These are phyloP conservation scores for Drosophila grimshawi DNA, from an alignment of 1,140 invertebrate genomes.

Conservation along the genomic window DNA sequence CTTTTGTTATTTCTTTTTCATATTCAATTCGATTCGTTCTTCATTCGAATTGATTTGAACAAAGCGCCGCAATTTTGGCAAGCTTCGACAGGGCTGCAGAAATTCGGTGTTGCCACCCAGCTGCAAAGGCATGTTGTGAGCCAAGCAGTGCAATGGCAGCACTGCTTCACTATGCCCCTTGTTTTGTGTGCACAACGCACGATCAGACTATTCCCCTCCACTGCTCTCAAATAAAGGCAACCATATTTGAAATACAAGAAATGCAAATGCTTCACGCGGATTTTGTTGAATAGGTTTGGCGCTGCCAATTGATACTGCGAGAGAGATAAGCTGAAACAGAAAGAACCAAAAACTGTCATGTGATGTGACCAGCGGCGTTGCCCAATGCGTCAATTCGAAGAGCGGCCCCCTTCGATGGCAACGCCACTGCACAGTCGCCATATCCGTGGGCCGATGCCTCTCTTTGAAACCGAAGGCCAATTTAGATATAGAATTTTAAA, in stretches of 20 bases:
- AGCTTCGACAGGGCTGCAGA: background rate
- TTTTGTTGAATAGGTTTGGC: background rate
- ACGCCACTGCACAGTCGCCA: slow-evolving; percentile 5
- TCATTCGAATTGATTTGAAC: background rate
- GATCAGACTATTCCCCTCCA: background rate
- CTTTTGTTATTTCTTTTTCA: too few species aligned
- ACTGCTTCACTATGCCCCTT: background rate
- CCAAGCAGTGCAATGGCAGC: background rate
- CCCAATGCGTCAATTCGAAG: background rate
- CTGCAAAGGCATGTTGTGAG: background rate
- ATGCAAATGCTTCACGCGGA: too few species aligned
- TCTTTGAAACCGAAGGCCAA: background rate
- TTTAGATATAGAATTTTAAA: background rate
- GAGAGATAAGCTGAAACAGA: too few species aligned
- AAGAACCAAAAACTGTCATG: too few species aligned
- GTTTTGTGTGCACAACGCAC: background rate
- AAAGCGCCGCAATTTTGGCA: background rate
- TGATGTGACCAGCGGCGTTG: background rate
- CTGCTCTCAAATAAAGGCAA: too few species aligned
- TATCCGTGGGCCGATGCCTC: background rate
- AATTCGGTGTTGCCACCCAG: background rate
- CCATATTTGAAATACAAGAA: too few species aligned
- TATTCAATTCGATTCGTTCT: background rate
- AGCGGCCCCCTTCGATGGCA: background rate
- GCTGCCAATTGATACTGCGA: background rate